phyloP scores from a whole-genome alignment of 2,888 invertebrate genomes.

The Anagyrus pseudococci region DNA sequence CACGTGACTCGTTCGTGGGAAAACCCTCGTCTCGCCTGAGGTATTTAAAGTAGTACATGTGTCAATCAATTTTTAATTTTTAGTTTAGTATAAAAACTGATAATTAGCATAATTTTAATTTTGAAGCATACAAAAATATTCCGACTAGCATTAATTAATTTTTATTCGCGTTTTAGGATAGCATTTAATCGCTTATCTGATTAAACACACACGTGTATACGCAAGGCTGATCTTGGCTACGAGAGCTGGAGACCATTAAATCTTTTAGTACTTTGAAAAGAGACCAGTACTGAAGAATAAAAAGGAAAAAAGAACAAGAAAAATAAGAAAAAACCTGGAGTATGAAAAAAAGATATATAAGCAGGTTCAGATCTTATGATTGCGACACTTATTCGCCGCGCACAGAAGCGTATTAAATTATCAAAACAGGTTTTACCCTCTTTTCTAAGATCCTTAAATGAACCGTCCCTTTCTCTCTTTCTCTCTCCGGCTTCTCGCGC shows the following conservation, averaged over 20 bases:
- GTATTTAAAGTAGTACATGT: too few relatives aligned
- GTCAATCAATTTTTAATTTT: too few relatives aligned
- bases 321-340: conserved; percentile 14
- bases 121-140: too few relatives aligned
- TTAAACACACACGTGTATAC: too few relatives aligned
- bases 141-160: too few relatives aligned
- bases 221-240: background rate
- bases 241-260: conserved; percentile 3
- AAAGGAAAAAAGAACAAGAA: conserved; percentile 1
- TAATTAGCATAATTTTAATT: too few relatives aligned
- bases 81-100: too few relatives aligned
- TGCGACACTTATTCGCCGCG: conserved; percentile 22
- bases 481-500: background rate
- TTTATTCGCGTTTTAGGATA: too few relatives aligned
- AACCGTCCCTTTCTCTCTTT: conserved; percentile 9
- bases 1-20: too few relatives aligned
- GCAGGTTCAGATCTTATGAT: conserved; percentile 19
- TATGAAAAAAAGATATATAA: conserved; percentile 4
- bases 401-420: conserved; percentile 16
- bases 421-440: conserved; percentile 30
- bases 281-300: background rate
- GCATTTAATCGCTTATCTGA: too few relatives aligned
- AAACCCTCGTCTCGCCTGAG: too few relatives aligned
- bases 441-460: conserved; percentile 19
- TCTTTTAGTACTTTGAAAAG: background rate